Evolutionary conservation across 2,888 invertebrate genomes (phyloP), one percentile per base, ranked within the genome.

Genomic region (Ophion costatus): DNA sequence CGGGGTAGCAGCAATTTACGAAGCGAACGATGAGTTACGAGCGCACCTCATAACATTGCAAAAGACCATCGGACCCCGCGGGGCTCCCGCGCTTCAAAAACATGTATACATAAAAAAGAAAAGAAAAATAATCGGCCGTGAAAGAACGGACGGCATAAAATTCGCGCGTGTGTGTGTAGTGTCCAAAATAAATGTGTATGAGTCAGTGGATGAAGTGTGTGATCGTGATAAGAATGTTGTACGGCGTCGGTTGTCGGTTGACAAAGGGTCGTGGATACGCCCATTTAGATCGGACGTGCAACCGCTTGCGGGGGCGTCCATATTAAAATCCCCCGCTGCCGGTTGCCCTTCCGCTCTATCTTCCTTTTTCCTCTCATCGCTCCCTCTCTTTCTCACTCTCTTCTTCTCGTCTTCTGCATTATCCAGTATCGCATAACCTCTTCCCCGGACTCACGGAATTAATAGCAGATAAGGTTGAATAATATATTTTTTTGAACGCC

Each of bases 211-310:
- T 45, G 51, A 45, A 29, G 70, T 78, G 80, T 80, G 87, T 87
- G 92, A 92, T 92, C 91, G 90, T 90, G 92, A 92, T 92, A 92
- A 92, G 91, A 91, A 80, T 88, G 89, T 89, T 89, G 89, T 89
- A 89, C 90, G 91, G 89, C 90, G 92, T 88, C 86, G 87, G 87
- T 91, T 89, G 90, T 91, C 91, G 91, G 92, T 92, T 92, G 92
- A 92, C 92, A 92, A 92, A 92, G 92, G 91, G 92, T 89, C 90
- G 90, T 84, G 87, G 92, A 87, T 89, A 92, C 92, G 92, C 92
- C 92, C 90, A 87, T 86, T 88, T 88, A 90, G 91, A 91, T 90
- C 91, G 91, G 90, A 91, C 91, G 89, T 89, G 90, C 89, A 91
- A 90, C 90, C 90, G 91, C 91, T 91, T 89, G 91, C 90, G 92